phyloP scores from a whole-genome alignment of 2,888 invertebrate species.

The Acleris emargana region DNA sequence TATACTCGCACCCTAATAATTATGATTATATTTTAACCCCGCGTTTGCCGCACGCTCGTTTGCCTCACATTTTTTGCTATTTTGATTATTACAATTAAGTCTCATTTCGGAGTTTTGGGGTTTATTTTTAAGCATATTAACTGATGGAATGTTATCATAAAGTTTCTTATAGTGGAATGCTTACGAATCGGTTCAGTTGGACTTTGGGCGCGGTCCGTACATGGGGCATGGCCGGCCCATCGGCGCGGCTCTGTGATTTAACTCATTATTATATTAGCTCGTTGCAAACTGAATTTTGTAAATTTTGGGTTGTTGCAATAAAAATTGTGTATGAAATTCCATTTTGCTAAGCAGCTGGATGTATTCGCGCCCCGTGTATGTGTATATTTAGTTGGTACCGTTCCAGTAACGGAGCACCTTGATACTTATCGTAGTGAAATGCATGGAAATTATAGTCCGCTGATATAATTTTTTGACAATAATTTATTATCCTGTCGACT shows the following conservation, averaged over 20 bases:
- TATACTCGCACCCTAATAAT: conserved; percentile 17
- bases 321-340: conserved; percentile 64
- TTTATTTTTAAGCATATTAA: conserved; percentile 63
- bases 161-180: conserved; percentile 37
- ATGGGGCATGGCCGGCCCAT: conserved; percentile 58
- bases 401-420: conserved; percentile 47
- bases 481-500: conserved; percentile 47
- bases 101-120: conserved; percentile 66
- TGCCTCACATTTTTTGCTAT: conserved; percentile 41
- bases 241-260: conserved; percentile 62
- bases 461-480: conserved; percentile 42
- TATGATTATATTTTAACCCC: conserved; percentile 9
- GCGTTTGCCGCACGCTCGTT: conserved; percentile 30
- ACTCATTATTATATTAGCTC: conserved; percentile 57
- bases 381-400: conserved; percentile 62
- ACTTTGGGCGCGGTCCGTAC: conserved; percentile 53
- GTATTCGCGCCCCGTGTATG: conserved; percentile 61
- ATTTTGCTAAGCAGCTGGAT: conserved; percentile 60
- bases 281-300: conserved; percentile 58
- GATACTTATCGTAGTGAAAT: conserved; percentile 18
- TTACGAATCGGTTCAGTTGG: conserved; percentile 55
- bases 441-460: conserved; percentile 27
- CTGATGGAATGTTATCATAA: conserved; percentile 71
- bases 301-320: conserved; percentile 82
- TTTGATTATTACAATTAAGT: conserved; percentile 38